These are phyloP conservation scores for Galerucella pusilla DNA, from an alignment of 2,888 invertebrate genomes.

Conservation along the genomic window DNA sequence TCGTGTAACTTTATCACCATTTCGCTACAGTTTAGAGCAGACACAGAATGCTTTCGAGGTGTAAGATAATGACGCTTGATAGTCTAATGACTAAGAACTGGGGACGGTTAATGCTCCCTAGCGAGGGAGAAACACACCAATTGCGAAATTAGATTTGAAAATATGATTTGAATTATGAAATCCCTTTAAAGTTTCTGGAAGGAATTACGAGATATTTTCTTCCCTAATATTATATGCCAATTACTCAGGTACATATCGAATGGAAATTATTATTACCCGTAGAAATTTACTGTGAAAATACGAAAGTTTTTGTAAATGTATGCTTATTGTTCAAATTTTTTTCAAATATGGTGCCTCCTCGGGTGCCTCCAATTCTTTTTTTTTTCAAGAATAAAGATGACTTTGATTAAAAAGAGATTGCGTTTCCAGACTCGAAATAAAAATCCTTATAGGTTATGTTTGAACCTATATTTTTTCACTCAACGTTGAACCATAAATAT, in stretches of 20 bases:
- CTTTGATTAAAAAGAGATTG: no score
- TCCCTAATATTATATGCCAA: constrained; percentile 8
- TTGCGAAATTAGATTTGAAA: constrained; percentile 56
- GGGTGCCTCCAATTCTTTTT: no score
- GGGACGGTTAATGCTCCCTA: constrained; percentile 42
- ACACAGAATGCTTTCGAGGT: constrained; percentile 61
- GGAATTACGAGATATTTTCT: constrained; percentile 9
- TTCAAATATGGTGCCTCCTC: no score
- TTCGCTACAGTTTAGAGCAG: constrained; percentile 61
- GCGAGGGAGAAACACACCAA: constrained; percentile 50
- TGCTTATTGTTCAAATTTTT: no score
- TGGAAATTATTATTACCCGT: neutral
- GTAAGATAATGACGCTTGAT: constrained; percentile 64
- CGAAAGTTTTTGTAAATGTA: no score
- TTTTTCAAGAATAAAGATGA: no score
- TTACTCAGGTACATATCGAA: neutral
- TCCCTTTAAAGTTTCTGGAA: constrained; percentile 30
- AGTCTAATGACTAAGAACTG: constrained; percentile 58
- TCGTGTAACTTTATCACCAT: constrained; percentile 63
- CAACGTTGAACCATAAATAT: no score
- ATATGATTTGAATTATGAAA: constrained; percentile 55
- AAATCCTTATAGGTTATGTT: no score
- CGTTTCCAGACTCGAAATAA: no score
- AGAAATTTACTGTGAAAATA: neutral
- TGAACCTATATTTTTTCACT: no score